Evolutionary conservation across 1,140 invertebrate genomes (phyloP).

Genomic region (Drosophila tristis): DNA sequence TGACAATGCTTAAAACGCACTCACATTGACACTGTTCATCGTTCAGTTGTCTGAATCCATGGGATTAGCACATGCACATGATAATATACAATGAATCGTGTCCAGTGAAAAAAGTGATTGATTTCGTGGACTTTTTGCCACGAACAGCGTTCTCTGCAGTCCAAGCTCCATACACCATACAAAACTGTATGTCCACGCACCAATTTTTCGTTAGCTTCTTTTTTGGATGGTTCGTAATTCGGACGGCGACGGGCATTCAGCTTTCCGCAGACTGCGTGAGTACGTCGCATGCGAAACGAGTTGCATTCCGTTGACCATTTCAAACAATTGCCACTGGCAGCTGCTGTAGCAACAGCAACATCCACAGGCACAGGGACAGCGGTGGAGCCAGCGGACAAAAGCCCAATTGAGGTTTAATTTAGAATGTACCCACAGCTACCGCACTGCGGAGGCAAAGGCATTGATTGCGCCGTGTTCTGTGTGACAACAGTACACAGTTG

Average conservation of each 20-base stretch:
- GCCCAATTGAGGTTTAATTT: slow-evolving; percentile 75
- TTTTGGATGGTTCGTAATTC: slow-evolving; percentile 51
- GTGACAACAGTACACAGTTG: slow-evolving; percentile 57
- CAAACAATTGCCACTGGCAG: slow-evolving; percentile 64
- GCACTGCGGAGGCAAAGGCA: slow-evolving; percentile 21
- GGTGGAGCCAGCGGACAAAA: slow-evolving; percentile 27
- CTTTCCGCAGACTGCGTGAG: slow-evolving; percentile 27
- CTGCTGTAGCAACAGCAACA: slow-evolving; percentile 18
- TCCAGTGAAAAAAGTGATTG: slow-evolving; percentile 39
- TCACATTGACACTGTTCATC: slow-evolving; percentile 16
- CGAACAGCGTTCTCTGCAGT: slow-evolving; percentile 6
- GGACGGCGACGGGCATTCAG: slow-evolving; percentile 34
- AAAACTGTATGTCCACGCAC: slow-evolving; percentile 27
- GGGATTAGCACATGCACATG: slow-evolving; percentile 35
- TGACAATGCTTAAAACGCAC: slow-evolving; percentile 41
- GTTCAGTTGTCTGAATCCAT: slow-evolving; percentile 14
- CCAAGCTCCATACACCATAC: slow-evolving; percentile 17
- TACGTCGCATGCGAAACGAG: slow-evolving; percentile 62
- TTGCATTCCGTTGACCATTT: slow-evolving; percentile 84
- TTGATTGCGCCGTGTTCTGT: slow-evolving; percentile 54
- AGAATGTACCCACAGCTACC: slow-evolving; percentile 54
- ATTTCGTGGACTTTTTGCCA: slow-evolving; percentile 26
- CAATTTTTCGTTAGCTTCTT: slow-evolving; percentile 63
- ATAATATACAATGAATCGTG: slow-evolving; percentile 8
- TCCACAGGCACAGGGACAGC: background rate